Base-by-base conservation (phyloP, 2,888 invertebrate species). In the Eumacrocentrus americanus region DNA sequence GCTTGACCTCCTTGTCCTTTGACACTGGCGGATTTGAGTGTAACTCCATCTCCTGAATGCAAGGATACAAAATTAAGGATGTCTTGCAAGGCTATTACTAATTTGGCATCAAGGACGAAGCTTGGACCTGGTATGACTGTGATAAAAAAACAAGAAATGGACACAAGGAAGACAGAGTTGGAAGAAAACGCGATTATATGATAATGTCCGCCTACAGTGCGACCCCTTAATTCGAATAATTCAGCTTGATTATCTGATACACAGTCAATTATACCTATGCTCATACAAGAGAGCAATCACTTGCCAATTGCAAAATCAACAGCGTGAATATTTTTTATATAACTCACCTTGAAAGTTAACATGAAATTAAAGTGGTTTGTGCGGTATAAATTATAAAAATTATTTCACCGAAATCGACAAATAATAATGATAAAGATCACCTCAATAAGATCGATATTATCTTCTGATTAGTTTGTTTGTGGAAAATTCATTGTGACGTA, bases 31-130 rank as follows among this genome's bases (percentile, higher is more conserved):
- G 69, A 67, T 69, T 78, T 57, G 73, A 72, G 52, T 79, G 75
- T 68, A 80, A 65, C 65, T 80, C 80, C 80, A 80, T 80, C 79
- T 79, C 29, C 29, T 29, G 68, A 14, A n/a, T n/a, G n/a, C n/a
- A n/a, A n/a, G n/a, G n/a, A n/a, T n/a, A n/a, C n/a, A 71, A 60
- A 63, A 65, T 46, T 3, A 46, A 46, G 2, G 12, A 1, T 23
- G 12, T 25, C 11, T 18, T 20, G 48, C 9, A 12, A 55, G 54
- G 18, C 7, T 37, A 29, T 29, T 29, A 9, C 29, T n/a, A n/a
- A n/a, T n/a, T n/a, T n/a, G n/a, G n/a, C n/a, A n/a, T n/a, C n/a
- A n/a, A n/a, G n/a, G n/a, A n/a, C n/a, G n/a, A n/a, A n/a, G n/a
- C 29, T 29, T 29, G 29, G 9, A 29, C 29, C 9, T 29, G 29